Evolutionary conservation across 2,113 vertebrate species (phyloP).

Genomic region (Alouatta palliata): DNA sequence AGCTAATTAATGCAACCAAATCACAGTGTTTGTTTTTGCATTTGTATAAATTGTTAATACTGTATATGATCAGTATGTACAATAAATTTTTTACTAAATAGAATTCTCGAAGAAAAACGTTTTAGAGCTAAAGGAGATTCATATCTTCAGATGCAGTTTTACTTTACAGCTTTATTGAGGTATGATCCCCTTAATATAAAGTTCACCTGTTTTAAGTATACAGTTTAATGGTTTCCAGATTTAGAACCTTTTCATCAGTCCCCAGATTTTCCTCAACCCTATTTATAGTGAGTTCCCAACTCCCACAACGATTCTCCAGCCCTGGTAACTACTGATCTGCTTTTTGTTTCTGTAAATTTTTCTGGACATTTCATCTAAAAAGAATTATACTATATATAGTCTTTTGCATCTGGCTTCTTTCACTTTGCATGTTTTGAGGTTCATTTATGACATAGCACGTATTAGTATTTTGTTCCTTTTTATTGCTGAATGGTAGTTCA

Average conservation of each 20-base stretch:
- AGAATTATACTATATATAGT: neutral
- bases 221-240: neutral
- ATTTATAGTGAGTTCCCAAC: neutral
- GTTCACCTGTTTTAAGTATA: neutral
- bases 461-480: constrained; percentile 24
- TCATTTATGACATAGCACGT: neutral
- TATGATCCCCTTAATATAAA: constrained; percentile 32
- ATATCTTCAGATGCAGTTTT: neutral
- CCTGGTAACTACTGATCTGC: neutral
- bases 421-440: neutral
- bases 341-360: constrained; percentile 34
- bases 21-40: constrained; percentile 29
- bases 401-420: constrained; percentile 36
- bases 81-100: neutral
- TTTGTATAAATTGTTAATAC: constrained; percentile 1
- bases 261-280: neutral
- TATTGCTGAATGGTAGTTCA: constrained; percentile 18
- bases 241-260: constrained; percentile 30
- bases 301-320: neutral
- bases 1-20: constrained; percentile 2
- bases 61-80: neutral
- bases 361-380: neutral
- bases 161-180: neutral
- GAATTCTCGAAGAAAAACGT: constrained; percentile 18
- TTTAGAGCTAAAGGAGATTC: neutral